phyloP scores from a whole-genome alignment of 2,113 vertebrate genomes.

The Oceanodroma tethys region DNA sequence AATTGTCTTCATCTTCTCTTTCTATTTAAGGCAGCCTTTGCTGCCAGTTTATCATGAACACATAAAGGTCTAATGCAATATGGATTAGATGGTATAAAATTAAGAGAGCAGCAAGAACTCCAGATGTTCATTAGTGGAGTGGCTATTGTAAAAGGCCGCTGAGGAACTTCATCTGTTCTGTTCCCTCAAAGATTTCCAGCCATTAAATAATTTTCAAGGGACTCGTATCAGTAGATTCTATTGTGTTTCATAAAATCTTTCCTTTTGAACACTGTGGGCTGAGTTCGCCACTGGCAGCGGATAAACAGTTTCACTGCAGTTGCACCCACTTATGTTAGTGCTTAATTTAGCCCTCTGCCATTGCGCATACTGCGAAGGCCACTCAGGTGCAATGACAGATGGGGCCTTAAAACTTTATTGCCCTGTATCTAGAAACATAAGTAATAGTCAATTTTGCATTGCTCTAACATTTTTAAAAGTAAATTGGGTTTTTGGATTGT shows the following conservation, averaged over 20 bases:
- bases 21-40: conserved; percentile 63
- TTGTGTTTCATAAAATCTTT: neutral
- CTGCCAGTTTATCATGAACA: conserved; percentile 64
- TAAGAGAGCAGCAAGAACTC: conserved; percentile 19
- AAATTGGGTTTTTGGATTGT: neutral
- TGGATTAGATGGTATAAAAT: neutral
- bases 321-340: neutral
- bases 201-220: conserved; percentile 31
- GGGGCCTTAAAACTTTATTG: neutral
- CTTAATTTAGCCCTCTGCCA: neutral
- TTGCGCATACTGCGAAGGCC: neutral
- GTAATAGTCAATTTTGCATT: neutral
- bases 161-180: conserved; percentile 1
- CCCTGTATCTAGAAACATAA: neutral
- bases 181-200: neutral
- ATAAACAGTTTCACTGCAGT: neutral
- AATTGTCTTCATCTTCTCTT: conserved; percentile 62
- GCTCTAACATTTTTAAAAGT: neutral
- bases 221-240: neutral
- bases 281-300: fast-evolving
- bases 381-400: conserved; percentile 19
- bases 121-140: conserved; percentile 39
- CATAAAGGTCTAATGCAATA: conserved; percentile 56
- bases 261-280: neutral
- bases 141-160: neutral